Percentiles rank a stretch among this genome's conserved stretches.
Conservation (phyloP, 2,797 vertebrate species). For the Eleutherodactylus coqui region DNA sequence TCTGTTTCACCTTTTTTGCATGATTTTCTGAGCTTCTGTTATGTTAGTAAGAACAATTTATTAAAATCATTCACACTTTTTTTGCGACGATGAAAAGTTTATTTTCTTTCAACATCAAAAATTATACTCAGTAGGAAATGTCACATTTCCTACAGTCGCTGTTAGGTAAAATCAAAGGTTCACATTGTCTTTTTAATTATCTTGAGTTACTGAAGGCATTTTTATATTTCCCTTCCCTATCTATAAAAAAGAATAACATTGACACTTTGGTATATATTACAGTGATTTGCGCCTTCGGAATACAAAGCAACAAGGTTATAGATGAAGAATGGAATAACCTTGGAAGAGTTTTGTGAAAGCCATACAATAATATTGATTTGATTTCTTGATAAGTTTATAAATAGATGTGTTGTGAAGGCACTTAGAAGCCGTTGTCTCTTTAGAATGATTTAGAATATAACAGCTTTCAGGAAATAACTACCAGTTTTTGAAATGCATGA, state of each 20-base stretch:
- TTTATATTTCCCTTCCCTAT: constrained; percentile 8
- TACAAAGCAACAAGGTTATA: constrained; percentile 54
- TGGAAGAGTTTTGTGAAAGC: constrained; percentile 57
- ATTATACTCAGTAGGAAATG: constrained; percentile 37
- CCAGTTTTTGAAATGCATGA: constrained; percentile 63
- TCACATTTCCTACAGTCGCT: constrained; percentile 28
- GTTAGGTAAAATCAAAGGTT: constrained; percentile 36
- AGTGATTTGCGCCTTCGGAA: constrained; percentile 30
- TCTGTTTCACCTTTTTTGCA: not conserved
- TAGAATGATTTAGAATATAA: constrained; percentile 61
- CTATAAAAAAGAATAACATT: constrained; percentile 30
- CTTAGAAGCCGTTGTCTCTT: constrained; percentile 59
- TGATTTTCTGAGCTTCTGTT: not conserved
- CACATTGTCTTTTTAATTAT: constrained; percentile 44
- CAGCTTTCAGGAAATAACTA: constrained; percentile 60
- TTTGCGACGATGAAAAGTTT: not conserved
- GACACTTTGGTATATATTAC: constrained; percentile 42
- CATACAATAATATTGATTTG: constrained; percentile 64
- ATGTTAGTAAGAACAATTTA: not conserved
- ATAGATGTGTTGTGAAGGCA: constrained; percentile 58
- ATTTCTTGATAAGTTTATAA: constrained; percentile 64
- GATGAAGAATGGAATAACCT: constrained; percentile 56
- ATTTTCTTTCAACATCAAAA: constrained; percentile 29
- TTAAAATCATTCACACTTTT: not conserved
- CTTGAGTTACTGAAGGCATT: constrained; percentile 20